A percentile compares a stretch with the other conserved stretches of the same genome.
These are phyloP conservation scores for Meteorus sp. DNA, from an alignment of 1,140 invertebrate genomes.

Conservation along the genomic window DNA sequence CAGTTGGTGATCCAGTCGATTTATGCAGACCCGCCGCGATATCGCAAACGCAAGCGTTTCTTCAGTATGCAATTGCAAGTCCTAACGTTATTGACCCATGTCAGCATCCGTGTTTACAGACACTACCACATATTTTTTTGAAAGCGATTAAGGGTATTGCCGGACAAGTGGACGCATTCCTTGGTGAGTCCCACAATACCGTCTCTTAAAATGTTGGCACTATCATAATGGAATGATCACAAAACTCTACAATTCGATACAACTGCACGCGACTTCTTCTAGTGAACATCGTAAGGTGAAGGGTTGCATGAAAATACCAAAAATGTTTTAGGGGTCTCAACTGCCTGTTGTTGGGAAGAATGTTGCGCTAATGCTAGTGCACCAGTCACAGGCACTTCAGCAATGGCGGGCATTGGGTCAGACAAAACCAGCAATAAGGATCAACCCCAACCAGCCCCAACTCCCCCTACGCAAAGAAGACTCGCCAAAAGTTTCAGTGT, in stretches of 20 bases:
- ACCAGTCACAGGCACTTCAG: constrained; percentile 40
- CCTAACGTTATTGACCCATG: constrained; percentile 80
- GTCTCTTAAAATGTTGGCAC: constrained; percentile 30
- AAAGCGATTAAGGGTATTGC: constrained; percentile 93
- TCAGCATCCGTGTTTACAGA: constrained; percentile 87
- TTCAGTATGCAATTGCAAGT: constrained; percentile 73
- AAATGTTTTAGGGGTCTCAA: constrained; percentile 57
- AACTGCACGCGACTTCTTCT: constrained; percentile 13
- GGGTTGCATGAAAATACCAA: constrained; percentile 38
- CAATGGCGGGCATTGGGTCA: constrained; percentile 38
- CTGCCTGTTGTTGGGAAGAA: constrained; percentile 58
- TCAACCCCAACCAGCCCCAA: constrained; percentile 64
- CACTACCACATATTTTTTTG: constrained; percentile 86
- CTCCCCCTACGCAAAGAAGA: constrained; percentile 78
- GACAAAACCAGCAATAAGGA: constrained; percentile 46
- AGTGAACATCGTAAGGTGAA: neutral
- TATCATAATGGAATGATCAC: constrained; percentile 20
- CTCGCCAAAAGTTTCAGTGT: constrained; percentile 89
- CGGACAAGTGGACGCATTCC: constrained; percentile 91
- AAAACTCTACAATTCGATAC: constrained; percentile 1
- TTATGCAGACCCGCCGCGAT: constrained; percentile 85
- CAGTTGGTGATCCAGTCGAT: constrained; percentile 91
- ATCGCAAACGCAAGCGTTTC: constrained; percentile 82
- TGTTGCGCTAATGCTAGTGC: constrained; percentile 49
- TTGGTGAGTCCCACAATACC: constrained; percentile 69